Evolutionary conservation across 2,797 vertebrate species (phyloP), one percentile per base, ranked within the genome.

Genomic region (Salarias fasciatus): DNA sequence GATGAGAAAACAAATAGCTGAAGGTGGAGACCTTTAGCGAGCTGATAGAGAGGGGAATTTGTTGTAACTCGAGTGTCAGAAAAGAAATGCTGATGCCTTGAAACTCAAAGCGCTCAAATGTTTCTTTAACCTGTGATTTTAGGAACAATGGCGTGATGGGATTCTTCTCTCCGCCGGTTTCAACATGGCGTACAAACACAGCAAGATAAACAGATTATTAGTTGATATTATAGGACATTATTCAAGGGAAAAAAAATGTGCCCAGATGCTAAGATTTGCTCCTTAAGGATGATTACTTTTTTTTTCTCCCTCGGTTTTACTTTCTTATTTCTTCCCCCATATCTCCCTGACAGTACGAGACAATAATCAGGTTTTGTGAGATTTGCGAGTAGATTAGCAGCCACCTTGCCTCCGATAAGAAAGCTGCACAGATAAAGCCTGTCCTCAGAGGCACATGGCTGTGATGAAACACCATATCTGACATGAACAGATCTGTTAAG

Each of bases 371-470:
- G 82, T 88, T 90, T 86, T 82, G 76, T 54, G 51, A 87, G 89
- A 91, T 88, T 54, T 70, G 58, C n/a, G 64, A 83, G 79, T 60
- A 88, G 86, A 90, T 91, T 90, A 91, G 82, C 77, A 69, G 61
- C 87, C 84, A 90, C 81, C 86, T 88, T 81, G 79, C 36, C 48
- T 65, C 75, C 68, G 89, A 91, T 91, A 90, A 89, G 83, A 50
- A n/a, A 67, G 61, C 73, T 52, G 60, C 36, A 12, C 69, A 53
- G 86, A 89, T 87, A 85, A 89, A 69, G 67, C 75, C 84, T 83
- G 78, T 80, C 73, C 80, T 67, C 3, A 52, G 68, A 81, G 77
- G 72, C 66, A 62, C 77, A 86, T 63, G 78, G 54, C 69, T 82
- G 75, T 75, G 86, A 90, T 86, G 86, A 81, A 87, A 87, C 75